Conservation (phyloP, 2,797 vertebrate species). For the Chaetodon trifasciatus region DNA sequence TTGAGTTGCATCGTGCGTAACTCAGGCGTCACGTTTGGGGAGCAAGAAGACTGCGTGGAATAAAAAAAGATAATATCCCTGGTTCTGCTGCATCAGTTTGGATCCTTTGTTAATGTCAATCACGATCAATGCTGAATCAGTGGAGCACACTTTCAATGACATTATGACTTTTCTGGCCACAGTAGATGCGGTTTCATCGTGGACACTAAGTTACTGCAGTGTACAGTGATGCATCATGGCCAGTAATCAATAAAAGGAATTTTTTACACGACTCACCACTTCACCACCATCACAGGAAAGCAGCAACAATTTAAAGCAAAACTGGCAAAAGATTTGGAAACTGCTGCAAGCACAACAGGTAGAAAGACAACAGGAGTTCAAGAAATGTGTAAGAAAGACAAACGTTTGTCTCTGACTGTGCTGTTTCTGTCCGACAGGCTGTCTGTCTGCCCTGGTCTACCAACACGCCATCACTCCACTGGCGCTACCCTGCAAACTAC, state of each 20-base stretch:
- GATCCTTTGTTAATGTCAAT: not conserved
- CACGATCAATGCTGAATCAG: too few relatives aligned
- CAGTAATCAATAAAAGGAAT: not conserved
- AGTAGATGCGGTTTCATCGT: too few relatives aligned
- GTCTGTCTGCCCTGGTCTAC: slow-evolving; percentile 96
- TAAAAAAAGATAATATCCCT: not conserved
- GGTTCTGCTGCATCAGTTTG: not conserved
- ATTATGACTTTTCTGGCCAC: too few relatives aligned
- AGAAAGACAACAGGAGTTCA: not conserved
- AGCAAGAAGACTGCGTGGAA: not conserved
- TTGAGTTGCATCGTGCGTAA: not conserved
- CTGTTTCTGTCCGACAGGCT: slow-evolving; percentile 85
- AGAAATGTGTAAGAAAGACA: not conserved
- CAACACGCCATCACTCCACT: slow-evolving; percentile 98
- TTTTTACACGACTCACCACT: not conserved
- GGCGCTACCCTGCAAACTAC: slow-evolving; percentile 96
- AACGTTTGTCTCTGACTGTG: slow-evolving; percentile 30
- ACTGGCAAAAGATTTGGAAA: not conserved
- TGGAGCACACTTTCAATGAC: too few relatives aligned
- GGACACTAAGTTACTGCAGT: not conserved
- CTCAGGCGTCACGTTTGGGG: not conserved
- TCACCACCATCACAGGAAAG: not conserved
- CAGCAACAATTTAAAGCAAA: not conserved
- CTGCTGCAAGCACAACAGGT: too few relatives aligned
- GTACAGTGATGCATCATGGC: not conserved